A percentile compares a stretch with the other conserved stretches of the same genome.
Evolutionary conservation across 23 tunicate species (phyloP).

Genomic region (Halocynthia roretzi): DNA sequence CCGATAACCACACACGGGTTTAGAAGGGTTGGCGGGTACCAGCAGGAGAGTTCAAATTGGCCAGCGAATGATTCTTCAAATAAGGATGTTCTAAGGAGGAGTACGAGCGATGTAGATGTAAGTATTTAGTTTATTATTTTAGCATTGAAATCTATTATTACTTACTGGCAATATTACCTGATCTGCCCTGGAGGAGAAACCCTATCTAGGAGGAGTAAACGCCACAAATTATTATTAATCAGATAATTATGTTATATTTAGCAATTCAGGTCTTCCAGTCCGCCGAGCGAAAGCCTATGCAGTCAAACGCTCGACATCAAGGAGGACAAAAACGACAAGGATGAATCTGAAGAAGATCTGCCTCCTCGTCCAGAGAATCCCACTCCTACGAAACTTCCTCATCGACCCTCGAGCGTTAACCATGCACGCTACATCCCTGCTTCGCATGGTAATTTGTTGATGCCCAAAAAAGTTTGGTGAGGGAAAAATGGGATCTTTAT

Average conservation of each 20-base stretch:
- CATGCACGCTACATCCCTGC: constrained; percentile 54
- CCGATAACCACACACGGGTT: constrained; percentile 41
- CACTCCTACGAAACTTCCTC: constrained; percentile 49
- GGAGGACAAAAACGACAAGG: not conserved
- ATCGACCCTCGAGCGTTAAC: constrained; percentile 71
- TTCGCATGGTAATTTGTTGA: not conserved
- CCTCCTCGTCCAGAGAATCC: constrained; percentile 74
- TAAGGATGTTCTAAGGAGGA: not conserved
- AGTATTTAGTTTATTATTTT: not conserved
- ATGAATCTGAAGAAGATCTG: constrained; percentile 3
- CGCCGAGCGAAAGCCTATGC: not conserved
- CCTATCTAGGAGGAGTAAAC: no score
- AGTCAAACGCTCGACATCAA: constrained; percentile 15
- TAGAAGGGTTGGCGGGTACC: constrained; percentile 2
- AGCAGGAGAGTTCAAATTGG: not conserved
- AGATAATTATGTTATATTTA: no score
- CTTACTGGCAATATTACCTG: no score
- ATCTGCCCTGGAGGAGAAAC: no score
- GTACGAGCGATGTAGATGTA: not conserved
- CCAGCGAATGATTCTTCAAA: not conserved
- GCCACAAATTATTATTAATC: no score
- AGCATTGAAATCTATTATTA: not conserved
- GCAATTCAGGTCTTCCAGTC: not conserved
- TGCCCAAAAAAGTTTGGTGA: not conserved
- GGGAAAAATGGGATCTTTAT: not conserved